Percentiles rank a stretch among this genome's conserved stretches.
Evolutionary conservation across 2,113 vertebrate species (phyloP).

Genomic region (Mastomys natalensis): DNA sequence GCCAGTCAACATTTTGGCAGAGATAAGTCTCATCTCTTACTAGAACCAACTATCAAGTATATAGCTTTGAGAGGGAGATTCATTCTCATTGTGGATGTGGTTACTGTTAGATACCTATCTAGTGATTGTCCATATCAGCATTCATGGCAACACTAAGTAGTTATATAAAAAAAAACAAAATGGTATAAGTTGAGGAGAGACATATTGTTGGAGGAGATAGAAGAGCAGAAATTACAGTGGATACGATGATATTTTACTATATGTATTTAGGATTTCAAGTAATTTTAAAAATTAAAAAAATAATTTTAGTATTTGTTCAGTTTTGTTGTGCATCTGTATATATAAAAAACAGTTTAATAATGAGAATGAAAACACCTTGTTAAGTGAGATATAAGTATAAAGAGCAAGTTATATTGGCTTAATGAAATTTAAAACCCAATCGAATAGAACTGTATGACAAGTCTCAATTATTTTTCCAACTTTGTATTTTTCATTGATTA

Average conservation of each 20-base stretch:
- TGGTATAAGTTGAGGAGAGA: background rate
- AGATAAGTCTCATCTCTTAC: background rate
- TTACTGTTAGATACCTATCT: background rate
- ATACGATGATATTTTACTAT: background rate
- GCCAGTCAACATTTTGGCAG: background rate
- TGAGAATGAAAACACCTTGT: background rate
- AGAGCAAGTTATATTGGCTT: background rate
- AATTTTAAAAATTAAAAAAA: background rate
- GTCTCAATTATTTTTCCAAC: background rate
- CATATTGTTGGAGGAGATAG: background rate
- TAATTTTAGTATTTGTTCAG: background rate
- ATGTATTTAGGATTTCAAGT: background rate
- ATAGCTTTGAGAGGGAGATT: background rate
- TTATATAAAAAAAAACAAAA: background rate
- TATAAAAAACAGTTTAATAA: background rate
- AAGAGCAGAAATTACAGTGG: background rate
- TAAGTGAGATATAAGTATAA: background rate
- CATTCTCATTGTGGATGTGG: background rate
- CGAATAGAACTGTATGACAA: background rate
- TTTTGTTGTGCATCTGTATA: background rate
- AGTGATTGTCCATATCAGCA: background rate
- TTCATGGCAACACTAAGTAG: background rate
- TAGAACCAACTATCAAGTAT: background rate
- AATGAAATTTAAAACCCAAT: background rate
- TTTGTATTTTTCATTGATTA: background rate